Base-by-base conservation (phyloP, 2,797 vertebrate species). In the Novumbra hubbsi region DNA sequence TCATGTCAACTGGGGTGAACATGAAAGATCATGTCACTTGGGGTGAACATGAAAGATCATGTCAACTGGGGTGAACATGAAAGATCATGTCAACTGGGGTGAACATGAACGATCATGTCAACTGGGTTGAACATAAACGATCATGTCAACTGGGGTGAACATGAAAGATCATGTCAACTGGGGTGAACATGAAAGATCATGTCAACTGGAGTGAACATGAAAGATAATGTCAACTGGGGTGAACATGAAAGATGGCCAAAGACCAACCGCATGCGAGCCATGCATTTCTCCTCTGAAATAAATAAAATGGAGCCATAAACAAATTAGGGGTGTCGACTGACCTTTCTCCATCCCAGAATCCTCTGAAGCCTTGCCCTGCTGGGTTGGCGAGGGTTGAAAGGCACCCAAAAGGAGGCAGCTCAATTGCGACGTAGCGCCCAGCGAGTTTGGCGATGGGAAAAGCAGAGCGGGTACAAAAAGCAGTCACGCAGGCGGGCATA, bases 321-420 rank as follows among this genome's bases (percentile, higher is more conserved):
- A 86, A 80, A 80, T 78, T 78, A 79, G 76, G 63, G 45, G 70
- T 80, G 21, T 67, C 45, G 68, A 78, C 62, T 62, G 24, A 28
- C 57, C 62, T 62, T 45, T 41, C 71, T 45, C 62, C 32, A 21
- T 34, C 38, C 7, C 67, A 55, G 52, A 55, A n/a, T 21, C 41
- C 67, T 34, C 62, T 45, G 5, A 41, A 77, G 81, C 72, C 45
- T 63, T 73, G 63, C 77, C 68, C 74, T 66, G 76, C 77, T 77
- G 73, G 70, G 71, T 81, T 86, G 86, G 85, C 78, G 71, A 14
- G 57, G 72, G 75, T 81, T 81, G 72, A 84, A 85, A 85, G 81
- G 68, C 57, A 60, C 71, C 70, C 8, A 52, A 28, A 67, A 21
- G 34, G 67, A 72, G 81, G 81, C 64, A 73, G 57, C 72, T 78